Base-by-base conservation (phyloP, 2,797 vertebrate species). In the Hypotaenidia philippensis region DNA sequence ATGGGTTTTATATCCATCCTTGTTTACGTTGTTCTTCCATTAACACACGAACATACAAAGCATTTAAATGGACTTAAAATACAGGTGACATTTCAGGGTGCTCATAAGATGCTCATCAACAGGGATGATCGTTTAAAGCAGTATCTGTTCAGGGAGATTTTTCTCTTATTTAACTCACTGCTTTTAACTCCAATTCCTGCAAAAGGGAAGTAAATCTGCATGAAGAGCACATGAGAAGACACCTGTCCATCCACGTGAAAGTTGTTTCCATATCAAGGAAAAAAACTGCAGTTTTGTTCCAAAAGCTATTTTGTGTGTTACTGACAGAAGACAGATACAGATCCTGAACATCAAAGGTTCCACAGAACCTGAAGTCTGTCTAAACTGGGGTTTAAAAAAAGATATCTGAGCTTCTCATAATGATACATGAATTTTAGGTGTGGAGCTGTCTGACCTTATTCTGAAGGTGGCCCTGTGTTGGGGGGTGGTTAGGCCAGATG, bases 21-120 rank as follows among this genome's bases (percentile, higher is more conserved):
- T 78, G 64, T 89, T 91, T 61, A 75, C 81, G 78, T 22, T 6
- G 3, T 63, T 91, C 87, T 64, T 92, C 79, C 84, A 76, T 88
- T 78, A 85, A 78, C 79, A 89, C 69, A 93, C 18, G 32, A 89
- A 70, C 44, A 26, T 5, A 71, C 22, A 69, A 59, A 92, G 47
- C 13, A 71, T 10, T 88, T 90, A 59, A 80, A 85, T 2, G 2
- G 50, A 72, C 36, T 36, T 36, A 36, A 36, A 36, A 36, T 36
- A 36, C 11, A 36, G 36, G 36, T 36, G 36, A 11, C 36, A 36
- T 36, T 36, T 36, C 36, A 36, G 36, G 36, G 10, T 36, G 36
- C 64, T 80, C 59, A 40, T 82, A 80, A 68, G 83, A 70, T 1
- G 2, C 4, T 34, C 53, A 75, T 29, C 41, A 90, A 56, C 45